Conservation (phyloP, 2,113 vertebrate species). For the Meles meles region DNA sequence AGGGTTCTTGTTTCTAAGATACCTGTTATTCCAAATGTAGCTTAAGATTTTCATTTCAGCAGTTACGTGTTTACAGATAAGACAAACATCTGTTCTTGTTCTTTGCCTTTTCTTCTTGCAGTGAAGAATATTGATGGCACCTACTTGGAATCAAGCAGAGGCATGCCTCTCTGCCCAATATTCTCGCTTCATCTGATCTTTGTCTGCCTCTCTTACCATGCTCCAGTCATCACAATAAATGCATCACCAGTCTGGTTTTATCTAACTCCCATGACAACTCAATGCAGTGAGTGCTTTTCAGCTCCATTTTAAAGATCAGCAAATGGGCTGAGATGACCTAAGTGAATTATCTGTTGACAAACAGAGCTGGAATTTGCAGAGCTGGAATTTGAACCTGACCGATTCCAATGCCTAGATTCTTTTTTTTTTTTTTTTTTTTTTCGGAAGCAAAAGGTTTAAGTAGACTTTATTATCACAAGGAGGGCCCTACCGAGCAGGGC, state of each 20-base stretch:
- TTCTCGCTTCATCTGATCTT: not conserved
- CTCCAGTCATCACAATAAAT: not conserved
- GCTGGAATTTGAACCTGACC: not conserved
- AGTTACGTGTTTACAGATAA: not conserved
- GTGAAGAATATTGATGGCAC: not conserved
- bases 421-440: too few species aligned
- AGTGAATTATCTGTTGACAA: not conserved
- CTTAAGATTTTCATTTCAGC: not conserved
- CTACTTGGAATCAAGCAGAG: not conserved
- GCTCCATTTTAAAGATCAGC: not conserved
- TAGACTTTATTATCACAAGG: too few species aligned
- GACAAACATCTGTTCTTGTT: not conserved
- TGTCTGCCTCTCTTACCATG: not conserved
- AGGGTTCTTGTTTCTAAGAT: not conserved
- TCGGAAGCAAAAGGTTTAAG: too few species aligned
- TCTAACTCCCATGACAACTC: not conserved
- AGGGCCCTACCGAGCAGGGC: too few species aligned
- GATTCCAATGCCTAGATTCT: not conserved
- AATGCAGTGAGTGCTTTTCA: not conserved
- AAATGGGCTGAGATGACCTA: not conserved
- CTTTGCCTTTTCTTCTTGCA: not conserved
- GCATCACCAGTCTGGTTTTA: not conserved
- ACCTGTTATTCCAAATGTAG: not conserved
- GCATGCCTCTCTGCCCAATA: not conserved
- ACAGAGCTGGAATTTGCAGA: not conserved